phyloP scores from a whole-genome alignment of 2,113 vertebrate genomes.

The Melanerpes aurifrons region DNA sequence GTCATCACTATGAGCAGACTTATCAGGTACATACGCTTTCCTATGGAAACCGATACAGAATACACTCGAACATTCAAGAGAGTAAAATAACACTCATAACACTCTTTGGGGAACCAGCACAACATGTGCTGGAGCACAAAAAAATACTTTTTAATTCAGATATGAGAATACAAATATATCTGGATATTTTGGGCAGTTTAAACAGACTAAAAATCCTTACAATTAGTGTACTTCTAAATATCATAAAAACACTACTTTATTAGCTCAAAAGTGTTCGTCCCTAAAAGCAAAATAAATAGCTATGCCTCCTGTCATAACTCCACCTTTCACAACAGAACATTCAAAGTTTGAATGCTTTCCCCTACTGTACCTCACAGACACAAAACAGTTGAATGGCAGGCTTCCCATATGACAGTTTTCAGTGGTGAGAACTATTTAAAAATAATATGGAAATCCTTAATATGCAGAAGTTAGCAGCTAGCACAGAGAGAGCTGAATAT shows the following conservation, averaged over 20 bases:
- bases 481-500: not conserved
- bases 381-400: not conserved
- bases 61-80: not conserved
- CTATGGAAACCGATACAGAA: not conserved
- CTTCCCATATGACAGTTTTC: not conserved
- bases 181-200: not conserved
- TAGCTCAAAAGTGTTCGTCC: not conserved
- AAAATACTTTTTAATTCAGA: not conserved
- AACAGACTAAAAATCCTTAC: not conserved
- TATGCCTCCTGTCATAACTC: not conserved
- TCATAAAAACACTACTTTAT: not conserved
- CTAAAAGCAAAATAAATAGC: not conserved
- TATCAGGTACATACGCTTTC: fast-evolving
- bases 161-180: not conserved
- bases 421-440: not conserved
- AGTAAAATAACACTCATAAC: not conserved
- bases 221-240: not conserved
- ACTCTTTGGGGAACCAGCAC: not conserved
- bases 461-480: not conserved
- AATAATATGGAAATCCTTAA: not conserved
- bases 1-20: not conserved
- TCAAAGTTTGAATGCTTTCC: not conserved
- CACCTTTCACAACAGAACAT: not conserved
- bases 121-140: not conserved
- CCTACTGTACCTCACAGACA: not conserved